Evolutionary conservation across 2,888 invertebrate species (phyloP).

Genomic region (Leucophenga montana): DNA sequence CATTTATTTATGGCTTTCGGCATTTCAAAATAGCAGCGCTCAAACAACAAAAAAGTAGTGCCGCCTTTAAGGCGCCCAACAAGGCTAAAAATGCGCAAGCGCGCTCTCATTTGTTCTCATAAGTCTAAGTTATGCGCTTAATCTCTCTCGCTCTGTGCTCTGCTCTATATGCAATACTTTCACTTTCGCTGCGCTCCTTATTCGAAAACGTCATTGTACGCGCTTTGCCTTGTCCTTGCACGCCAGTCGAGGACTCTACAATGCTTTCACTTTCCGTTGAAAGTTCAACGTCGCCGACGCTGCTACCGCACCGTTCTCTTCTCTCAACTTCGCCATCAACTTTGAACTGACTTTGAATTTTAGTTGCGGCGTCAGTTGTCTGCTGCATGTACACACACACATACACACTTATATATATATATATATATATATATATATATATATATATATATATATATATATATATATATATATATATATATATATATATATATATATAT

Average conservation of each 20-base stretch:
- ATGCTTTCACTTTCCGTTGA: constrained; percentile 57
- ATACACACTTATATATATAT: constrained; percentile 3
- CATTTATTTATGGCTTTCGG: constrained; percentile 46
- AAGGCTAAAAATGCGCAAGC: constrained; percentile 12
- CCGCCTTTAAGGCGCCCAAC: constrained; percentile 32
- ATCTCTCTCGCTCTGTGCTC: background rate
- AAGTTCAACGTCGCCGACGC: constrained; percentile 55
- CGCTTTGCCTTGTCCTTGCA: constrained; percentile 58
- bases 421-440: no score
- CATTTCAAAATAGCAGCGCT: constrained; percentile 4
- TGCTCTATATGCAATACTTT: constrained; percentile 32
- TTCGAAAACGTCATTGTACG: constrained; percentile 13
- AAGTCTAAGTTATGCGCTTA: no score
- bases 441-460: no score
- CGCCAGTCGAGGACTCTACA: constrained; percentile 38
- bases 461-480: no score
- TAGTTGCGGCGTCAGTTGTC: constrained; percentile 14
- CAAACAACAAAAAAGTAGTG: constrained; percentile 17
- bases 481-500: no score
- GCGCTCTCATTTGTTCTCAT: no score
- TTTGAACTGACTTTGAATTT: constrained; percentile 13
- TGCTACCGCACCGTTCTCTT: background rate
- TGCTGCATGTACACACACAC: background rate
- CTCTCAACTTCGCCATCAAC: background rate
- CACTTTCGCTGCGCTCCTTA: constrained; percentile 39